Percentiles rank a stretch among this genome's conserved stretches.
These are phyloP conservation scores for Rhagonycha fulva DNA, from an alignment of 2,888 invertebrate species.

Conservation along the genomic window DNA sequence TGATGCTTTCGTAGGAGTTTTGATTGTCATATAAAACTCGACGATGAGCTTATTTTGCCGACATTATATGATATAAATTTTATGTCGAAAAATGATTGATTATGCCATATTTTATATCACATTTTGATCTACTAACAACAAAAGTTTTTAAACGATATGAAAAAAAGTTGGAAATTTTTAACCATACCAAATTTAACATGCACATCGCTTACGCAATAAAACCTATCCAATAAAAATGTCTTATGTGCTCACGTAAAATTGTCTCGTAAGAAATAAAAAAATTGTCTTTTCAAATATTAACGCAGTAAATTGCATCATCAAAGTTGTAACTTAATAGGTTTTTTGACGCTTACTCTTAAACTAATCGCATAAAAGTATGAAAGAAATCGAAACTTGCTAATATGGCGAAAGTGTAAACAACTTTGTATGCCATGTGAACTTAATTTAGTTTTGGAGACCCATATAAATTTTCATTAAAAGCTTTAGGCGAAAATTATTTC, in stretches of 20 bases:
- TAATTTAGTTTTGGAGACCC: neutral
- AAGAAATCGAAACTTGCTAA: conserved; percentile 2
- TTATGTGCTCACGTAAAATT: neutral
- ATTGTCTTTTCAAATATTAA: neutral
- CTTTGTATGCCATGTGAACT: neutral
- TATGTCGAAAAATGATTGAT: neutral
- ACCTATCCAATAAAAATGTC: neutral
- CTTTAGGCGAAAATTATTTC: neutral
- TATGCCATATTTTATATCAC: neutral
- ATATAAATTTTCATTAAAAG: neutral
- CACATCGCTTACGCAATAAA: neutral
- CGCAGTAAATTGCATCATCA: neutral
- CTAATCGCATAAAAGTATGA: neutral
- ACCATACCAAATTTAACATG: neutral
- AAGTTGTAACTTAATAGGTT: neutral
- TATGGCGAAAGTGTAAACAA: neutral
- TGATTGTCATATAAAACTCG: conserved; percentile 8
- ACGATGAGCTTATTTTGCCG: neutral
- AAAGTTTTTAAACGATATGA: neutral
- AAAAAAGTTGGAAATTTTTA: neutral
- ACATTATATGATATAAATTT: conserved; percentile 1
- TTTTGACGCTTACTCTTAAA: neutral
- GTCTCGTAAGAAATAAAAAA: neutral
- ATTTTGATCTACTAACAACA: neutral
- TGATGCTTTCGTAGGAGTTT: neutral